Evolutionary conservation across 2,797 vertebrate species (phyloP).

Genomic region (Amblyopsis hoosieri): DNA sequence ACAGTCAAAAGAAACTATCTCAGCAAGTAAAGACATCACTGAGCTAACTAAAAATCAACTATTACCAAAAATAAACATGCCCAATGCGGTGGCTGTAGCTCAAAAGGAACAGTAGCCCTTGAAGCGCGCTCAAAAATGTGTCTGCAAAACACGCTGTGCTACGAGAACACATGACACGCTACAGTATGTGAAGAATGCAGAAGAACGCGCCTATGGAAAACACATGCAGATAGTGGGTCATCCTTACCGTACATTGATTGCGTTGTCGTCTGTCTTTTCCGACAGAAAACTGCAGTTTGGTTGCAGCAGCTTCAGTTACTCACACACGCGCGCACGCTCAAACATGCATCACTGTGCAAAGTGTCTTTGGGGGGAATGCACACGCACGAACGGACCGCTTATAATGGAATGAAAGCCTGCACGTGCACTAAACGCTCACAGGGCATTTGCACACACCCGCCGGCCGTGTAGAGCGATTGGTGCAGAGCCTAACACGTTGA

Average conservation of each 20-base stretch:
- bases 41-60: neutral
- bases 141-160: too few relatives aligned
- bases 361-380: conserved; percentile 26
- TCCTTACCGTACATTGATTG: conserved; percentile 84
- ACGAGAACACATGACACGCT: too few relatives aligned
- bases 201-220: conserved; percentile 41
- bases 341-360: conserved; percentile 44
- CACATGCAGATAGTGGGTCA: conserved; percentile 12
- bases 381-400: conserved; percentile 36
- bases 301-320: conserved; percentile 58
- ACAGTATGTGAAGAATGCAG: conserved; percentile 49
- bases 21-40: conserved; percentile 8
- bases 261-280: conserved; percentile 56
- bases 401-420: conserved; percentile 61
- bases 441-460: conserved; percentile 21
- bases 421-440: conserved; percentile 67
- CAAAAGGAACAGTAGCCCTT: conserved; percentile 23
- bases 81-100: conserved; percentile 15
- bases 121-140: too few relatives aligned
- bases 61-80: conserved; percentile 67
- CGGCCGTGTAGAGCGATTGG: conserved; percentile 65
- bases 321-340: conserved; percentile 46
- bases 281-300: conserved; percentile 52
- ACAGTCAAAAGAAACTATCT: conserved; percentile 8
- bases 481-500: conserved; percentile 64